Conservation (phyloP, 2,888 invertebrate genomes). For the Ichneumon xanthorius region DNA sequence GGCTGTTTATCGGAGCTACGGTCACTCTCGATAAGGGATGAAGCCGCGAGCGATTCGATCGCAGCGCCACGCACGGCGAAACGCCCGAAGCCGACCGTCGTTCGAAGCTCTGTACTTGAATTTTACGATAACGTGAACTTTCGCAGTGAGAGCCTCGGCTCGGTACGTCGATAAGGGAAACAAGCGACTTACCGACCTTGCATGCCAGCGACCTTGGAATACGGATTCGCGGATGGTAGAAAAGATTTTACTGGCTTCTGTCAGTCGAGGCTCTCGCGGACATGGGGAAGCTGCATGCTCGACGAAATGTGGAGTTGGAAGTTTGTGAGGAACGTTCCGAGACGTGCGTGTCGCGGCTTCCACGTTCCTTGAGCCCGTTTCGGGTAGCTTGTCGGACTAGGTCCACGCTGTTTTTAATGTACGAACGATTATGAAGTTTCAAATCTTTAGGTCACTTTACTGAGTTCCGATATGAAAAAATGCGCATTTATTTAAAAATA, state of each 20-base stretch:
- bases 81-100: not conserved
- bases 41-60: constrained; percentile 10
- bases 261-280: not conserved
- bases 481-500: no score
- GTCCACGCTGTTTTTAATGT: no score
- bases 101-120: not conserved
- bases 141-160: not conserved
- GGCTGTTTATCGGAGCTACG: constrained; percentile 26
- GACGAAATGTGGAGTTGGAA: not conserved
- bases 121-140: not conserved
- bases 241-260: not conserved
- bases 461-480: no score
- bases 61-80: constrained; percentile 24
- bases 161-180: not conserved
- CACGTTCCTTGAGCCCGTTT: not conserved
- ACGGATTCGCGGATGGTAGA: not conserved
- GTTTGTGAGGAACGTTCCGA: not conserved
- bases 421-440: not conserved
- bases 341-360: not conserved
- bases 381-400: no score
- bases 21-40: constrained; percentile 44
- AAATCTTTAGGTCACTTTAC: no score
- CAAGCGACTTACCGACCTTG: not conserved
- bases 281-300: not conserved
- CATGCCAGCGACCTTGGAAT: not conserved